These are phyloP conservation scores for Oceanodroma tethys DNA, from an alignment of 2,113 vertebrate species.

Conservation along the genomic window DNA sequence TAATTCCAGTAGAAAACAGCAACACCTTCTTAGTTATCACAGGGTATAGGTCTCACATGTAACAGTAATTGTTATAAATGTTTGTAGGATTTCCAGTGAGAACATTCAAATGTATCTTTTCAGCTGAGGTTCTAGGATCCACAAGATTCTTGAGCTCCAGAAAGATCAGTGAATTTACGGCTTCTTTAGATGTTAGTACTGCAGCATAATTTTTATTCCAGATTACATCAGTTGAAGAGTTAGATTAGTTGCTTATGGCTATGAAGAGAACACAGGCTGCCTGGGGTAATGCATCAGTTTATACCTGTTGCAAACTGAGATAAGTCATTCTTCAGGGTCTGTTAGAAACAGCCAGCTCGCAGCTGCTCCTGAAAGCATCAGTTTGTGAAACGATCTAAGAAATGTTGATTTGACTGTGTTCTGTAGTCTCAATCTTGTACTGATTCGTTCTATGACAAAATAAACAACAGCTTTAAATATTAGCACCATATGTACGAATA, in stretches of 20 bases:
- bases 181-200: neutral
- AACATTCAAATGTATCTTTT: neutral
- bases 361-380: neutral
- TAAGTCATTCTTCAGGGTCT: neutral
- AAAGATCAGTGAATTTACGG: neutral
- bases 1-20: neutral
- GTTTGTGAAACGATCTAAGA: neutral
- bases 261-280: neutral
- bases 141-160: neutral
- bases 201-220: neutral
- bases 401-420: neutral
- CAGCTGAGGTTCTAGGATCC: neutral
- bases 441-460: neutral
- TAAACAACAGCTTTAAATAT: neutral
- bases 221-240: neutral
- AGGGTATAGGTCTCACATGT: neutral
- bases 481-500: neutral
- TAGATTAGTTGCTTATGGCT: neutral
- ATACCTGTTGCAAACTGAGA: neutral
- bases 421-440: neutral
- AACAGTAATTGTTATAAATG: neutral
- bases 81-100: neutral
- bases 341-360: neutral
- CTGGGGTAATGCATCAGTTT: neutral
- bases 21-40: neutral